Percentiles rank a stretch among this genome's conserved stretches.
Evolutionary conservation across 1,140 invertebrate species (phyloP).

Genomic region (Drosophila athabasca): DNA sequence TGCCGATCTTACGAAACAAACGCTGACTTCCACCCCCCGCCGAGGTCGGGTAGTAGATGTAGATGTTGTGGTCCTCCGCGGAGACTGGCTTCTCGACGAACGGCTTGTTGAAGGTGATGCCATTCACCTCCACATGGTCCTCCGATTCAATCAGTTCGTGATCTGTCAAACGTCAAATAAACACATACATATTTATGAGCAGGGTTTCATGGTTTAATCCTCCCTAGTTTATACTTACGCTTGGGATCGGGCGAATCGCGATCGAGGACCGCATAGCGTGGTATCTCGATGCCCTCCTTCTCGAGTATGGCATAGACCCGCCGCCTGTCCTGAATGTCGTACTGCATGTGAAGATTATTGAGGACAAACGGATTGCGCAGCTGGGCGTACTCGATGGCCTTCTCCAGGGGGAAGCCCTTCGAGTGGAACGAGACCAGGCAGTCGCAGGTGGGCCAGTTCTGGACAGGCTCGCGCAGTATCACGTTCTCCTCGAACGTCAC

Average conservation of each 20-base stretch:
- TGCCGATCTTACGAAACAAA: conserved; percentile 99
- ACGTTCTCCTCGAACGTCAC: conserved; percentile 96
- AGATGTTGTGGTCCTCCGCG: conserved; percentile 99
- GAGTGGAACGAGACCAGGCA: conserved; percentile 99
- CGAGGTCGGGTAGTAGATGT: conserved; percentile 99
- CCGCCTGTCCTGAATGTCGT: conserved; percentile 97
- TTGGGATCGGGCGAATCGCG: conserved; percentile 95
- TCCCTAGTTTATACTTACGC: conserved; percentile 85
- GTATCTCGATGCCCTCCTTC: conserved; percentile 97
- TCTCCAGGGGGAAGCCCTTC: conserved; percentile 98
- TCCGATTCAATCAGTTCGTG: conserved; percentile 97
- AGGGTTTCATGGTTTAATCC: too few relatives aligned
- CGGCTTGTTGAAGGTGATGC: conserved; percentile 98
- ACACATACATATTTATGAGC: neutral
- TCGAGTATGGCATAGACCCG: conserved; percentile 98
- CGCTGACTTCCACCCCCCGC: conserved; percentile 99
- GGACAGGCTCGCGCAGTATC: conserved; percentile 97
- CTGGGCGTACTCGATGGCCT: conserved; percentile 98
- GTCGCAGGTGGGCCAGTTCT: conserved; percentile 99
- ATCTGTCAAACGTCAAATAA: conserved; percentile 86
- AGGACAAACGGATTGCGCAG: conserved; percentile 98
- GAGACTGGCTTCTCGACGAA: conserved; percentile 95
- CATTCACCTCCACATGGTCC: conserved; percentile 99
- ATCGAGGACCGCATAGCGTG: conserved; percentile 98
- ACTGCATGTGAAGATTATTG: conserved; percentile 99